Percentiles rank a stretch among this genome's conserved stretches.
phyloP scores from a whole-genome alignment of 1,140 invertebrate species.

The Neuroterus valhalla region DNA sequence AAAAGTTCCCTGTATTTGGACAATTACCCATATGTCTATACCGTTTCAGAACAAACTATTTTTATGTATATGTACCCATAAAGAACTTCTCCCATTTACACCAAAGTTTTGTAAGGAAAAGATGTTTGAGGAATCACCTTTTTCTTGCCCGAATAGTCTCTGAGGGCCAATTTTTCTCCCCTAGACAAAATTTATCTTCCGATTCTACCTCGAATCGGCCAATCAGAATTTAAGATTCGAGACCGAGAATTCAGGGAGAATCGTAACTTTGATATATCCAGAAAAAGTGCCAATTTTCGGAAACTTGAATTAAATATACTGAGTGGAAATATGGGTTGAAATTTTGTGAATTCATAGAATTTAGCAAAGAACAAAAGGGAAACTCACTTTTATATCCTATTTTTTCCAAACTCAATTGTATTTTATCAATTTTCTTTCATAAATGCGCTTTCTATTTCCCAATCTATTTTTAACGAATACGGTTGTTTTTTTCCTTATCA shows the following conservation, averaged over 20 bases:
- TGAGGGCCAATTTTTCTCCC: conserved; percentile 4
- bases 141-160: conserved; percentile 20
- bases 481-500: no score
- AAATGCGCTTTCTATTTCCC: no score
- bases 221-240: conserved; percentile 23
- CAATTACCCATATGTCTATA: not conserved
- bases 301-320: conserved; percentile 5
- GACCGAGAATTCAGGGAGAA: not conserved
- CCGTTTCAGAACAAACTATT: not conserved
- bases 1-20: no score
- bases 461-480: no score
- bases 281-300: conserved; percentile 8
- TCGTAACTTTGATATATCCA: conserved; percentile 1
- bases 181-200: conserved; percentile 13
- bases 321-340: not conserved
- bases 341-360: not conserved
- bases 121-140: conserved; percentile 25
- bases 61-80: conserved; percentile 6
- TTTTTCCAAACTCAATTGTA: no score
- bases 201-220: conserved; percentile 3
- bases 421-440: no score
- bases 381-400: no score
- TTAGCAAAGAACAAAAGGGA: not conserved
- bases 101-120: conserved; percentile 12
- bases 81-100: conserved; percentile 12